Evolutionary conservation across 1,140 invertebrate species (phyloP).

Genomic region (Agrypnia vestita): DNA sequence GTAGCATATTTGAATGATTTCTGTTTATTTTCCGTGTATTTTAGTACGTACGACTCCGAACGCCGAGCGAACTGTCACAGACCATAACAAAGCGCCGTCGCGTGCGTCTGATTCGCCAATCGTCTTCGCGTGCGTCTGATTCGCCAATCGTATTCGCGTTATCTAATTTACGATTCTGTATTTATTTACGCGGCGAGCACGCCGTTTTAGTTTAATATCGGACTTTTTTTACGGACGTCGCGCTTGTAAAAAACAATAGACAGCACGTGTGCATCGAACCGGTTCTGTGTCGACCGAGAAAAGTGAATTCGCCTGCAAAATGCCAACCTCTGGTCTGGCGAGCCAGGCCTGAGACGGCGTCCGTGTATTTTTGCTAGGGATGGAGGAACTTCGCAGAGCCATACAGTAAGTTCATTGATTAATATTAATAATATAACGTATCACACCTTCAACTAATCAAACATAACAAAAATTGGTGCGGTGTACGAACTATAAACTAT

Average conservation of each 20-base stretch:
- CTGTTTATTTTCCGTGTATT: constrained; percentile 6
- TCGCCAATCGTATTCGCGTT: constrained; percentile 13
- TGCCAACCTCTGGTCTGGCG: constrained; percentile 23
- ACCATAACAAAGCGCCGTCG: constrained; percentile 47
- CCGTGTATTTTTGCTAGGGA: constrained; percentile 9
- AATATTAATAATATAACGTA: no score
- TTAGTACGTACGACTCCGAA: background rate
- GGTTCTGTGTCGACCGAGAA: constrained; percentile 19
- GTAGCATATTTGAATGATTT: background rate
- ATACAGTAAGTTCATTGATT: constrained; percentile 56
- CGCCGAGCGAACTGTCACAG: constrained; percentile 25
- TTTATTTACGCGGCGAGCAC: constrained; percentile 1
- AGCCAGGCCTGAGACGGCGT: constrained; percentile 25
- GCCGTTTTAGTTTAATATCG: background rate
- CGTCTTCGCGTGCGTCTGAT: no score
- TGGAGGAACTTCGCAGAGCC: constrained; percentile 56
- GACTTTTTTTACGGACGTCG: background rate
- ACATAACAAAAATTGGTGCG: no score
- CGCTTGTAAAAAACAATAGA: constrained; percentile 4
- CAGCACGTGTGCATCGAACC: constrained; percentile 42
- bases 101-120: background rate
- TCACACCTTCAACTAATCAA: no score
- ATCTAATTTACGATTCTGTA: constrained; percentile 7
- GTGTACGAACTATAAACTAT: no score
- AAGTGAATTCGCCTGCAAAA: constrained; percentile 47